Base-by-base conservation (phyloP, 1,140 invertebrate genomes). In the Pseudomyrmex cubaensis region DNA sequence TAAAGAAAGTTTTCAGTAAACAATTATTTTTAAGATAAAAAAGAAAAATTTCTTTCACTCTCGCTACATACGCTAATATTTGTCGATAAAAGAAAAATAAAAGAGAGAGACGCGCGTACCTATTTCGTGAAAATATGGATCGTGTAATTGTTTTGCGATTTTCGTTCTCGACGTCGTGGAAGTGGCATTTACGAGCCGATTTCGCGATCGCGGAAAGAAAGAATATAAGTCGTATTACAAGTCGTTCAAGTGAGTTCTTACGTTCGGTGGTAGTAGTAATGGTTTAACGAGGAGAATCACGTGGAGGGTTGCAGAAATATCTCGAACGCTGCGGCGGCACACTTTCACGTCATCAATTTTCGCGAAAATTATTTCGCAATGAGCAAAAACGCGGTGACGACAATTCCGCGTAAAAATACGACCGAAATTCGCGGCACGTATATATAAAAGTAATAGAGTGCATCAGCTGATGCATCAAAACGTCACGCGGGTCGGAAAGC, bases 381-480 rank as follows among this genome's bases (percentile, higher is more conserved):
- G 48, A 8, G 20, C 20, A 12, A 10, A 13, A n/a, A 20, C 15
- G 8, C 7, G 48, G 8, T 7, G 59, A 13, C 20, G 2, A 13
- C 67, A 8, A 15, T 59, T 12, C 1, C 7, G 63, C 63, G 17
- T 25, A 56, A 77, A 69, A 77, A 77, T 77, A 77, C 67, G 22
- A 77, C 17, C 35, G 50, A 77, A 77, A 77, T 69, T 77, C 48
- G 48, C 9, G 15, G n/a, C 25, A 17, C 25, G 25, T 57, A 35
- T 35, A 63, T 20, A 50, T 77, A 77, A 77, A 77, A 77, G 22
- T 25, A 57, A 77, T 77, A 12, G 75, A 77, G 62, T 46, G 35
- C 62, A 46, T 44, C 67, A 50, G 50, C 67, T 70, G 67, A 70
- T 15, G 76, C 20, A 20, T 78, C 52, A 46, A 57, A 64, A 77